These are phyloP conservation scores for Fratercula arctica DNA, from an alignment of 2,797 vertebrate species.

Conservation along the genomic window DNA sequence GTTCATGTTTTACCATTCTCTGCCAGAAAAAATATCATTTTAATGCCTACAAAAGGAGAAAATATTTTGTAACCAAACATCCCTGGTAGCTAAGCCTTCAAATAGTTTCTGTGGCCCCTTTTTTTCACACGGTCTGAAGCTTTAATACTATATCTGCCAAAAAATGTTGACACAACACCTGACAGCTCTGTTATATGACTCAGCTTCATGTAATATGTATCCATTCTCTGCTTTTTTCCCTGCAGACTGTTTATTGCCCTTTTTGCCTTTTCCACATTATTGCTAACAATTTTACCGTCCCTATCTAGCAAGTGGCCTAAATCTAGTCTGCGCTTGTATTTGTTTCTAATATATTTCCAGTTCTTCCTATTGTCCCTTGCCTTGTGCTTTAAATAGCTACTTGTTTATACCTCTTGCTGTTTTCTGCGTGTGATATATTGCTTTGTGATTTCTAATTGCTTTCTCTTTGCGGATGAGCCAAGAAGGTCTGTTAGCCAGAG, in stretches of 20 bases:
- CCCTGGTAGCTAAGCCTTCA: not conserved
- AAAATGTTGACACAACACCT: constrained; percentile 28
- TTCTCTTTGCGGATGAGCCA: not conserved
- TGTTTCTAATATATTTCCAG: not conserved
- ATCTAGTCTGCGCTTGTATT: not conserved
- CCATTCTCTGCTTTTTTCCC: not conserved
- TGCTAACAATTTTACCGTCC: not conserved
- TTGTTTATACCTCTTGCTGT: not conserved
- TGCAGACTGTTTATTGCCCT: not conserved
- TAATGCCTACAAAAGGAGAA: not conserved
- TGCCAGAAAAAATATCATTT: not conserved
- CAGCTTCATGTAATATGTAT: not conserved
- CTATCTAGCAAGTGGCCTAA: not conserved
- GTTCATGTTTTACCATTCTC: not conserved
- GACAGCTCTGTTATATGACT: constrained; percentile 8
- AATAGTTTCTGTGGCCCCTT: not conserved
- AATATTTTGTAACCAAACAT: not conserved
- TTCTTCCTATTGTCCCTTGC: not conserved
- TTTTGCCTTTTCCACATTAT: not conserved
- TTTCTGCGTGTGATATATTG: not conserved
- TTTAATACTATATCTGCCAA: not conserved
- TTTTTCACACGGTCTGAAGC: not conserved
- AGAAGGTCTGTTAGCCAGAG: not conserved
- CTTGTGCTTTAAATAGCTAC: not conserved
- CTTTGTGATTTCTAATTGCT: not conserved